A percentile compares a stretch with the other conserved stretches of the same genome.
Evolutionary conservation across 2,888 invertebrate species (phyloP).

Genomic region (Ptychoptera contaminata): DNA sequence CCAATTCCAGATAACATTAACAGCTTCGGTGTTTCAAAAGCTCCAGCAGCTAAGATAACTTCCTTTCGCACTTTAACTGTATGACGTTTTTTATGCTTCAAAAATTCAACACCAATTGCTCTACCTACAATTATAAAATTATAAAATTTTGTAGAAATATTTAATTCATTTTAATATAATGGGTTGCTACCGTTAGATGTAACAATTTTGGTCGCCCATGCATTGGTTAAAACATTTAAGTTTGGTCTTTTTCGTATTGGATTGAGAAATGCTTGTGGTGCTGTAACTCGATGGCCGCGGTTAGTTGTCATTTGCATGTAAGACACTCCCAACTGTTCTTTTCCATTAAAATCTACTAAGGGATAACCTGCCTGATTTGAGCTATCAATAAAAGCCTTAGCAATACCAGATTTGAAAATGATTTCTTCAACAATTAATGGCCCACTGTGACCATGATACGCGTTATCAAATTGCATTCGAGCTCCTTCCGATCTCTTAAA

Average conservation of each 20-base stretch:
- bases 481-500: conserved; percentile 20
- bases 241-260: conserved; percentile 32
- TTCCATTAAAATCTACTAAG: conserved; percentile 24
- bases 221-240: conserved; percentile 34
- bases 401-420: conserved; percentile 29
- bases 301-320: conserved; percentile 36
- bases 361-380: conserved; percentile 37
- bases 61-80: conserved; percentile 35
- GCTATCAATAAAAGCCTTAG: conserved; percentile 41
- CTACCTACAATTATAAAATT: conserved; percentile 9
- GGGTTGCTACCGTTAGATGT: conserved; percentile 24
- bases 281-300: conserved; percentile 32
- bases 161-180: too few species aligned
- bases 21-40: conserved; percentile 46
- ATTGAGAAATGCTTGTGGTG: conserved; percentile 36
- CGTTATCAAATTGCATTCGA: conserved; percentile 14
- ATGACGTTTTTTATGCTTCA: conserved; percentile 18
- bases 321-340: conserved; percentile 34
- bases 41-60: conserved; percentile 45
- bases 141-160: too few species aligned
- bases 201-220: conserved; percentile 33
- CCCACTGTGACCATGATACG: conserved; percentile 25
- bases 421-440: conserved; percentile 24
- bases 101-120: conserved; percentile 32
- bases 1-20: conserved; percentile 44